A percentile compares a stretch with the other conserved stretches of the same genome.
These are phyloP conservation scores for Corythornis cristatus DNA, from an alignment of 2,113 vertebrate species.

Conservation along the genomic window DNA sequence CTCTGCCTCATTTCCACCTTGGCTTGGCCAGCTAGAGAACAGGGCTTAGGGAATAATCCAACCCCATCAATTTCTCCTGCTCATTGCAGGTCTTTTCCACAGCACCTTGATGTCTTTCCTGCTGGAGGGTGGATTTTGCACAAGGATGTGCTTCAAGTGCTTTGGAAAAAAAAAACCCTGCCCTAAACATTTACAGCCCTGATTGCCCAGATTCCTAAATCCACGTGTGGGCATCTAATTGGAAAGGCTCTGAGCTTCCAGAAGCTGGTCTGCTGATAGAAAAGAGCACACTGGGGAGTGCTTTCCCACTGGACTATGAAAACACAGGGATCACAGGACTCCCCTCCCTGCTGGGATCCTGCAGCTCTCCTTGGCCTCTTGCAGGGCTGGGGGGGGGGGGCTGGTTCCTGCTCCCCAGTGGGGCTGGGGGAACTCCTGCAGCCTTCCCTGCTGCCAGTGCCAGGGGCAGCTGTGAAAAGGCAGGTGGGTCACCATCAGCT, in stretches of 20 bases:
- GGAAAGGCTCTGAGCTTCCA: neutral
- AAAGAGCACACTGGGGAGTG: neutral
- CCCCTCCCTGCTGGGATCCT: neutral
- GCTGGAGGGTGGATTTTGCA: neutral
- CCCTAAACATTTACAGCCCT: neutral
- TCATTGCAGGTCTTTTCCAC: neutral
- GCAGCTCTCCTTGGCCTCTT: neutral
- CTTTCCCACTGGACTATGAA: neutral
- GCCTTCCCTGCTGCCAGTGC: neutral
- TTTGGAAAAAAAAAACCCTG: neutral
- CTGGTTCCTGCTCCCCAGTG: neutral
- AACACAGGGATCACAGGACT: neutral
- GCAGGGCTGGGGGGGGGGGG: neutral
- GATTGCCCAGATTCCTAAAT: neutral
- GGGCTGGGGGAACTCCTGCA: accelerated
- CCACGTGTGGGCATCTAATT: neutral
- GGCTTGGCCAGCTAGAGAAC: neutral
- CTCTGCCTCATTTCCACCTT: neutral
- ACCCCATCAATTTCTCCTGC: neutral
- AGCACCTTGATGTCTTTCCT: neutral
- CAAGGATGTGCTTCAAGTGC: neutral
- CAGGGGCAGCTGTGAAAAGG: neutral
- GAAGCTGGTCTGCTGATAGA: neutral
- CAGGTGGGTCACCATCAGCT: neutral
- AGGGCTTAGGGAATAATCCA: neutral